Percentiles rank a stretch among this genome's conserved stretches.
These are phyloP conservation scores for Aleiodes leptofemur DNA, from an alignment of 2,888 invertebrate species.

Conservation along the genomic window DNA sequence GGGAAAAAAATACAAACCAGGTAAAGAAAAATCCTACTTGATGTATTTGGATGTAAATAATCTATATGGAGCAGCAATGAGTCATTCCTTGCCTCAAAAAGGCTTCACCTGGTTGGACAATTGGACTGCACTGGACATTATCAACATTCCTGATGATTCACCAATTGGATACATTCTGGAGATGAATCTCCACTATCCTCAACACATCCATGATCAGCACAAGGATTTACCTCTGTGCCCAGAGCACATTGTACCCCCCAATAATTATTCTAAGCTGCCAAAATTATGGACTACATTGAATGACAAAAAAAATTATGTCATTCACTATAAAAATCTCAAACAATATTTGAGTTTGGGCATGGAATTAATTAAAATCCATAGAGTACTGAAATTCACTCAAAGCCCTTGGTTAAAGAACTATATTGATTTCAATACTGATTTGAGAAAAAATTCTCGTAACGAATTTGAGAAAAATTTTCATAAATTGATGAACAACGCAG, in stretches of 20 bases:
- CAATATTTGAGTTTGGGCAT: conserved; percentile 60
- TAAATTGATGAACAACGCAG: conserved; percentile 71
- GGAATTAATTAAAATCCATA: conserved; percentile 58
- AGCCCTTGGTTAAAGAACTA: conserved; percentile 62
- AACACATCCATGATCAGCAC: conserved; percentile 58
- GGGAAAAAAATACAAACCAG: conserved; percentile 26
- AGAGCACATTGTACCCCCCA: conserved; percentile 39
- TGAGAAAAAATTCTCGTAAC: conserved; percentile 62
- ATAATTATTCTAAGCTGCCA: conserved; percentile 45
- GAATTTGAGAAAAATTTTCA: conserved; percentile 68
- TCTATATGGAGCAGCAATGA: conserved; percentile 68
- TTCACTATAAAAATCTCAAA: conserved; percentile 66
- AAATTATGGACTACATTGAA: conserved; percentile 35
- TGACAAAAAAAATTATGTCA: conserved; percentile 56
- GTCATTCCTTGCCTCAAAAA: conserved; percentile 59
- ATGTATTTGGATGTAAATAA: conserved; percentile 68
- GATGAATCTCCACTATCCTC: too few species aligned
- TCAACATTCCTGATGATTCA: conserved; percentile 4
- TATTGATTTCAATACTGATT: conserved; percentile 62
- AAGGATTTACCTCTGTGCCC: conserved; percentile 64
- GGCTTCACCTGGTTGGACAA: conserved; percentile 63
- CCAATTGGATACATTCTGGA: too few species aligned
- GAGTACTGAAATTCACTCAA: conserved; percentile 65
- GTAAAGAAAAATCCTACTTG: conserved; percentile 58
- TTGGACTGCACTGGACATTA: conserved; percentile 34